Evolutionary conservation across 2,797 vertebrate species (phyloP).

Genomic region (Phrynocephalus forsythii): DNA sequence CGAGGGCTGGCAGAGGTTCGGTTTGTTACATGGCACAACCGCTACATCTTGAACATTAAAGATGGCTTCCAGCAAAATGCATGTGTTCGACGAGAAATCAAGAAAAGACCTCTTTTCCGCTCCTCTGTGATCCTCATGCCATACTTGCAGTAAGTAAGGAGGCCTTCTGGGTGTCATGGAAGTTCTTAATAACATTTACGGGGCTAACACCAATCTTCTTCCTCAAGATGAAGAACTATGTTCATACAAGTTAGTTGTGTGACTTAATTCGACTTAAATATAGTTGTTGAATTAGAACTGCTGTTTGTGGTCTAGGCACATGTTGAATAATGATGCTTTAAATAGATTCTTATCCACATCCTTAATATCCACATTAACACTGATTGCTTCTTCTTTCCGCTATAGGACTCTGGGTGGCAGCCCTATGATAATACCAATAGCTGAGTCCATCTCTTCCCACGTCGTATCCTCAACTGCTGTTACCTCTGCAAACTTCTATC

Average conservation of each 20-base stretch:
- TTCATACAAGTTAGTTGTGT: background rate
- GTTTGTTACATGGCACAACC: conserved; percentile 96
- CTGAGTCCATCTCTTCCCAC: conserved; percentile 73
- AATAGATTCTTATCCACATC: background rate
- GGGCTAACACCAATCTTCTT: background rate
- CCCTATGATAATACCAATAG: conserved; percentile 69
- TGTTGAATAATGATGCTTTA: background rate
- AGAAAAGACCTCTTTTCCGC: conserved; percentile 91
- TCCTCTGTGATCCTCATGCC: conserved; percentile 91
- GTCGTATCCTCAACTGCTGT: conserved; percentile 83
- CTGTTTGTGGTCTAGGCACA: too few species aligned
- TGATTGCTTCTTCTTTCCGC: background rate
- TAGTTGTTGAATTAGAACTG: background rate
- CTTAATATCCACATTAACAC: background rate
- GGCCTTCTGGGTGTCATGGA: background rate
- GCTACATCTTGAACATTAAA: conserved; percentile 94
- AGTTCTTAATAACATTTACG: background rate
- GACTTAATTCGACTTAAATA: background rate
- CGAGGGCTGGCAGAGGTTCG: conserved; percentile 95
- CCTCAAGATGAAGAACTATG: too few species aligned
- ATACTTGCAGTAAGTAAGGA: conserved; percentile 88
- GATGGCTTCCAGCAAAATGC: conserved; percentile 95
- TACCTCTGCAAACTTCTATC: conserved; percentile 89
- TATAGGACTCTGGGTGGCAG: conserved; percentile 90
- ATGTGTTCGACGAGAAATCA: conserved; percentile 93